Conservation (phyloP, 2,888 invertebrate genomes). For the Suillia variegata region DNA sequence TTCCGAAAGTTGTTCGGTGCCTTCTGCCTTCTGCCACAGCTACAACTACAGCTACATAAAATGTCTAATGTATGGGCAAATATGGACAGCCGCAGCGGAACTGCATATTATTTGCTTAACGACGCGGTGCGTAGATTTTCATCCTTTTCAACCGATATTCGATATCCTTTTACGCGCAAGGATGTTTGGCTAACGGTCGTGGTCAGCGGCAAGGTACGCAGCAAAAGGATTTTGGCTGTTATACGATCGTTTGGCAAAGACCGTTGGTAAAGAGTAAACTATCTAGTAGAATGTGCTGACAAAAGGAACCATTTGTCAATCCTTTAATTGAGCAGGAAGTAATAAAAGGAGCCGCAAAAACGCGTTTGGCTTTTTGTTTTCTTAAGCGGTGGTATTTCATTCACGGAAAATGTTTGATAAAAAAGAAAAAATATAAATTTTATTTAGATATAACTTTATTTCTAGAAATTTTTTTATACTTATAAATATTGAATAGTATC, state of each 20-base stretch:
- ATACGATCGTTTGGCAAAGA: neutral
- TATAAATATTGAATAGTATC: no score
- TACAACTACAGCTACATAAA: no score
- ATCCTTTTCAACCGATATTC: neutral
- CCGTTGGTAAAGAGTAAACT: neutral
- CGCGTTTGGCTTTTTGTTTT: no score
- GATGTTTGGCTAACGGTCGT: neutral
- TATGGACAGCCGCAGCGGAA: neutral
- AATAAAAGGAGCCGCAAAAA: neutral
- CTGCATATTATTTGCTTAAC: neutral
- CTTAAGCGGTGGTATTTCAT: no score
- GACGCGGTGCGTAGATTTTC: neutral
- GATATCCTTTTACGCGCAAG: neutral
- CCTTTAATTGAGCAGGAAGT: conserved; percentile 6
- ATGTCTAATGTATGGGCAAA: neutral
- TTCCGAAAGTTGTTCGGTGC: neutral
- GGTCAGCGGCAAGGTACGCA: neutral
- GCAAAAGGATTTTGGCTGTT: neutral
- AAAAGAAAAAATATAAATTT: no score
- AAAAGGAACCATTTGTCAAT: conserved; percentile 1
- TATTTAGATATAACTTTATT: no score
- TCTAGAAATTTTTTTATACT: no score
- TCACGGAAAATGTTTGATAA: no score
- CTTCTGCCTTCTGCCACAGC: no score
- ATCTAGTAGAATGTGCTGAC: neutral